Evolutionary conservation across 2,797 vertebrate species (phyloP), one percentile per base, ranked within the genome.

Genomic region (Anguilla anguilla): DNA sequence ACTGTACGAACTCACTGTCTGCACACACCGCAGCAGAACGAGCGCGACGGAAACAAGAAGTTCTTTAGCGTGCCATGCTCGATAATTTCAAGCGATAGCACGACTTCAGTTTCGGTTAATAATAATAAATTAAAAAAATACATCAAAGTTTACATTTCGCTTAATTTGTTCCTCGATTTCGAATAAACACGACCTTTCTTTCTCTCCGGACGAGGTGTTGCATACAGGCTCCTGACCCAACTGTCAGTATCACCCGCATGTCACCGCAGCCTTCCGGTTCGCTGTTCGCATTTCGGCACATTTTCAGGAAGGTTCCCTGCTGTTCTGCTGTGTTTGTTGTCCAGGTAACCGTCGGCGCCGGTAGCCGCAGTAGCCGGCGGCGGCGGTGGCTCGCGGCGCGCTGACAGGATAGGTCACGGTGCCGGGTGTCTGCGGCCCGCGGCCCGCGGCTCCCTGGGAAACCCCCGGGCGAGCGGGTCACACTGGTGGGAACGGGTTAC

Each of bases 401-500:
- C 1, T 53, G 25, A 11, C 17, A 83, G 46, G 53, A 53, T 83
- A 81, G 83, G 9, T 83, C 81, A 53, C 15, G 1, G 2, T 13
- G 6, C 81, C 46, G 81, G 5, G 6, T 64, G 61, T 64, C 81
- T 83, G 46, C 9, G 7, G 81, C 19, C 43, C n/a, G 35, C 13
- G 81, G 22, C 81, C 53, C n/a, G n/a, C n/a, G n/a, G n/a, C n/a
- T n/a, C 49, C 22, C 81, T n/a, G 46, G 46, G 81, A 83, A 83
- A 83, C 13, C 17, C 5, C 43, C 74, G 46, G 39, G 39, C 74
- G 31, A 43, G 74, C 35, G 11, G 39, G 11, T 77, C 74, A 43
- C 11, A 77, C 43, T 43, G 43, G 31, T 77, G 74, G 74, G 31
- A 77, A 77, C 15, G 35, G 74, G 10, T 77, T 77, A 77, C 0